Evolutionary conservation across 2,113 vertebrate species (phyloP), one percentile per base, ranked within the genome.

Genomic region (Cyanoliseus patagonus): DNA sequence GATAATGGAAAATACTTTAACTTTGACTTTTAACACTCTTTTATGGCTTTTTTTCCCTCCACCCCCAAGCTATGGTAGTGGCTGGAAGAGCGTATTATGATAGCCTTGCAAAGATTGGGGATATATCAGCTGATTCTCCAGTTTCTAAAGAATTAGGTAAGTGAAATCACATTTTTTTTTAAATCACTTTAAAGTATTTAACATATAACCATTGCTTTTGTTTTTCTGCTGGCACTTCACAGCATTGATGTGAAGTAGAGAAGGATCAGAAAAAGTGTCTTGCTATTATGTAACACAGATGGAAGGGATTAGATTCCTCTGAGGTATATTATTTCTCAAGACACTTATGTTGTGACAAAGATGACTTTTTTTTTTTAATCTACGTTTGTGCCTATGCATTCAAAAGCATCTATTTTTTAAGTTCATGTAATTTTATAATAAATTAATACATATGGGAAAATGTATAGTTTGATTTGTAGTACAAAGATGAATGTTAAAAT

Each of bases 141-240:
- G 99, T 99, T 88, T 99, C 99, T 63, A 99, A 98, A 94, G 99
- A 99, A 90, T 95, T 99, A 20, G 99, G 99, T 99, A 97, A 99
- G 99, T 98, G 64, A 91, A 72, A 13, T 46, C 3, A 12, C 7
- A 5, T 7, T 51, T 46, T 72, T 46, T 72, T 52, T 2, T 1
- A 30, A 81, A 66, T 28, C 67, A 24, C 9, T 57, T 49, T 10
- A 39, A 47, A 81, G 35, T 28, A 35, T 4, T 52, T 10, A 46
- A 52, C 75, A 42, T 28, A 39, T 3, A 44, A 83, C 31, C 27
- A 75, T 79, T 35, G 5, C 19, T 74, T 85, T 83, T 72, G 4
- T 28, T 95, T 82, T 78, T 23, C 82, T 74, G 68, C 17, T 91
- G 63, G 53, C 41, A 42, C 18, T 52, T 80, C 44, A 13, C 11